phyloP scores from a whole-genome alignment of 2,113 vertebrate genomes.

The Tiliqua scincoides region DNA sequence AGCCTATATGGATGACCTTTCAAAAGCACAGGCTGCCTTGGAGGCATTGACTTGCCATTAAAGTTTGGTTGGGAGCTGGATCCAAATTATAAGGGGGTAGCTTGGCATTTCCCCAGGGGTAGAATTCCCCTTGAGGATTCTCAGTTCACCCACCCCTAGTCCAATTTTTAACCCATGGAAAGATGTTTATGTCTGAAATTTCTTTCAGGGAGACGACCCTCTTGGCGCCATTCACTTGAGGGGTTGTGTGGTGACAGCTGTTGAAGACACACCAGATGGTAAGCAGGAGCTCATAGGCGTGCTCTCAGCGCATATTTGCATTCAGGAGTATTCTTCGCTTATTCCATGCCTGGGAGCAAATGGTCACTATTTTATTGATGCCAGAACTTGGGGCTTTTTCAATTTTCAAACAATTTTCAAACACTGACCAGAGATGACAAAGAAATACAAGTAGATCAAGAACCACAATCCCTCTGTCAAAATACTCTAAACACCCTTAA shows the following conservation, averaged over 20 bases:
- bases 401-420: not conserved
- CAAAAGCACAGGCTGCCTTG: too few species aligned
- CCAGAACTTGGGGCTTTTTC: not conserved
- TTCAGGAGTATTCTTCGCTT: not conserved
- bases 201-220: constrained; percentile 80
- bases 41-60: too few species aligned
- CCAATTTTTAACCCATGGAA: not conserved
- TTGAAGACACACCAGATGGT: constrained; percentile 90
- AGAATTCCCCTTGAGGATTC: too few species aligned
- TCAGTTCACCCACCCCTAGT: too few species aligned
- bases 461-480: not conserved
- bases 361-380: not conserved
- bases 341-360: constrained; percentile 6
- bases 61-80: too few species aligned
- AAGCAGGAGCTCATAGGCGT: constrained; percentile 51
- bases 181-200: constrained; percentile 5
- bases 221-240: constrained; percentile 91
- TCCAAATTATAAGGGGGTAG: too few species aligned
- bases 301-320: not conserved
- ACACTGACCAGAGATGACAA: not conserved
- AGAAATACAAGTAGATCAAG: not conserved
- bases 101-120: too few species aligned
- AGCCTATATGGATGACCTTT: too few species aligned
- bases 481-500: not conserved
- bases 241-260: constrained; percentile 90